Percentiles rank a stretch among this genome's conserved stretches.
Evolutionary conservation across 2,797 vertebrate species (phyloP).

Genomic region (Harpagifer antarcticus): DNA sequence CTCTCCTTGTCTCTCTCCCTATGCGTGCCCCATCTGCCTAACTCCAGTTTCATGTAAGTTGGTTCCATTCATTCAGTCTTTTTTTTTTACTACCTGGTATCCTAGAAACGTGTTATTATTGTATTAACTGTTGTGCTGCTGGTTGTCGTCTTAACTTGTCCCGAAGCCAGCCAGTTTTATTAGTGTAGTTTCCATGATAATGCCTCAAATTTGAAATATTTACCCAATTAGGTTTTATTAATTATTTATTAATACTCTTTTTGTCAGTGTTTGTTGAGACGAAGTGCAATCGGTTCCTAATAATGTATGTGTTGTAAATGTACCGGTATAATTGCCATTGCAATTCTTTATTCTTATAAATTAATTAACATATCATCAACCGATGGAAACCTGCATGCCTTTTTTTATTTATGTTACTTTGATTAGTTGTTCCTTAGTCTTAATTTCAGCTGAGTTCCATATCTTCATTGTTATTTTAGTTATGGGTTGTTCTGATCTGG

Average conservation of each 20-base stretch:
- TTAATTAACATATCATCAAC: slow-evolving; percentile 44
- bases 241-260: neutral
- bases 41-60: slow-evolving; percentile 99
- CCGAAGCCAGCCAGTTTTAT: neutral
- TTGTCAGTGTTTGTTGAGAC: slow-evolving; percentile 49
- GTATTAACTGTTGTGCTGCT: neutral
- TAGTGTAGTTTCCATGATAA: neutral
- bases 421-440: slow-evolving; percentile 21
- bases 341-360: slow-evolving; percentile 31
- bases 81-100: slow-evolving; percentile 69
- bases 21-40: slow-evolving; percentile 94
- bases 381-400: slow-evolving; percentile 49
- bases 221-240: neutral
- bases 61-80: slow-evolving; percentile 86
- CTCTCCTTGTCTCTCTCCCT: slow-evolving; percentile 83
- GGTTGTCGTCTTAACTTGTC: neutral
- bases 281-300: slow-evolving; percentile 58
- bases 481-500: slow-evolving; percentile 22
- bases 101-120: slow-evolving; percentile 10
- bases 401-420: neutral
- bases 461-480: slow-evolving; percentile 33
- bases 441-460: slow-evolving; percentile 36
- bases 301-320: slow-evolving; percentile 56
- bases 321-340: slow-evolving; percentile 35
- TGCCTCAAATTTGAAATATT: neutral